Percentiles rank a stretch among this genome's conserved stretches.
Evolutionary conservation across 2,888 invertebrate genomes (phyloP).

Genomic region (Heterodera filipjevi): DNA sequence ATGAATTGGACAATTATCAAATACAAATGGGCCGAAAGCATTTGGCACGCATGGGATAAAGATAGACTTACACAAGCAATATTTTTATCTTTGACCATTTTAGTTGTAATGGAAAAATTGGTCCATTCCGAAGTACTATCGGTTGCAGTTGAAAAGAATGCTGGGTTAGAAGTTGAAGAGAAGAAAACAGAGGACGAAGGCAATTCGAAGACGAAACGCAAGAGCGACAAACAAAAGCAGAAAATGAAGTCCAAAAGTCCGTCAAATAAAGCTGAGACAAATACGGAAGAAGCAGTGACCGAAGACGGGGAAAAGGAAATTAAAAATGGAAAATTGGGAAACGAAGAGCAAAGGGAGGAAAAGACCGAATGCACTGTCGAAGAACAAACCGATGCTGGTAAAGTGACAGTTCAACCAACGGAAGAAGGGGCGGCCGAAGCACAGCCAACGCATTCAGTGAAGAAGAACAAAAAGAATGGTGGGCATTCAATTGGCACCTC

Average conservation of each 20-base stretch:
- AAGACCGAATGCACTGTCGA: not conserved
- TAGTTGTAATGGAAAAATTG: constrained; percentile 4
- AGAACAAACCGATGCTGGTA: not conserved
- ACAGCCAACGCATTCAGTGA: constrained; percentile 4
- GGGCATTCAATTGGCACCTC: not conserved
- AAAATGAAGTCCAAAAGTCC: constrained; percentile 18
- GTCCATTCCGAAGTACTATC: not conserved
- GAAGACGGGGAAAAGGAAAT: not conserved
- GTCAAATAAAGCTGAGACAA: not conserved
- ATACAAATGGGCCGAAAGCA: too few relatives aligned
- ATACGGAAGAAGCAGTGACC: not conserved
- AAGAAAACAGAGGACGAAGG: not conserved
- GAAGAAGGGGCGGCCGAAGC: not conserved
- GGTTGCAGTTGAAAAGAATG: not conserved
- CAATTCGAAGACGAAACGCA: not conserved
- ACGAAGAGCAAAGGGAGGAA: not conserved
- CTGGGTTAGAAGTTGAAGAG: not conserved
- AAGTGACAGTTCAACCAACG: not conserved
- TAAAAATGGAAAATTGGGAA: not conserved
- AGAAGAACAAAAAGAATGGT: not conserved
- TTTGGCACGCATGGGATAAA: too few relatives aligned
- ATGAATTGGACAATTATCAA: not conserved
- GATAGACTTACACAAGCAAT: too few relatives aligned
- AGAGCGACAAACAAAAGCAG: not conserved
- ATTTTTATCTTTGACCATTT: too few relatives aligned